Evolutionary conservation across 2,797 vertebrate species (phyloP), one percentile per base, ranked within the genome.

Genomic region (Taenioides sp.): DNA sequence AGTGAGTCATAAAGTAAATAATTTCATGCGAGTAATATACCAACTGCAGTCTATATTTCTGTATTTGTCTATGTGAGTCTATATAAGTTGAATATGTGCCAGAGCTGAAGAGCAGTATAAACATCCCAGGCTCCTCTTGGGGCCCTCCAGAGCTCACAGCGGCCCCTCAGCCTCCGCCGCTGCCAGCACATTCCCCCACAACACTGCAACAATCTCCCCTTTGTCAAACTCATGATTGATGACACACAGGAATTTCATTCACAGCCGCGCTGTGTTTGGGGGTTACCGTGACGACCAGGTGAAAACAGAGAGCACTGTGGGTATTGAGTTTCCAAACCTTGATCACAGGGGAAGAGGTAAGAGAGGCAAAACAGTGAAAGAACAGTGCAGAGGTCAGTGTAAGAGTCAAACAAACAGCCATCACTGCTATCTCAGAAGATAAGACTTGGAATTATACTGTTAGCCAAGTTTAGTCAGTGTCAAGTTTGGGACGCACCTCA

Each of bases 221-320:
- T 91, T 93, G 90, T 93, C 75, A 69, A 71, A 67, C 73, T 25
- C 37, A 84, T 89, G 87, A 93, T 92, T 92, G 92, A 94, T 91
- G 89, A 87, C 82, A 91, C 84, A 71, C 57, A 71, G 80, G 84
- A 90, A 90, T 93, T 90, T 90, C 87, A 86, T 89, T 93, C 90
- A 89, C 83, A 82, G 68, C 78, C 62, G 75, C 80, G 78, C 83
- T 65, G 75, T 88, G 86, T 88, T 86, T 92, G 88, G 67, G 79
- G 80, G 86, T 94, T 93, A 89, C 91, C 78, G 57, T 88, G 90
- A 92, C 89, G 85, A 92, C 89, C 90, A 93, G 93, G 89, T 94
- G 90, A 90, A 89, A 90, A 79, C 70, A 84, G 82, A 81, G 72
- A 71, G 73, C 76, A 78, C 60, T 4, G 57, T 34, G 70, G 71